These are phyloP conservation scores for Spinibarbus caldwelli DNA, from an alignment of 2,797 vertebrate genomes.

Conservation along the genomic window DNA sequence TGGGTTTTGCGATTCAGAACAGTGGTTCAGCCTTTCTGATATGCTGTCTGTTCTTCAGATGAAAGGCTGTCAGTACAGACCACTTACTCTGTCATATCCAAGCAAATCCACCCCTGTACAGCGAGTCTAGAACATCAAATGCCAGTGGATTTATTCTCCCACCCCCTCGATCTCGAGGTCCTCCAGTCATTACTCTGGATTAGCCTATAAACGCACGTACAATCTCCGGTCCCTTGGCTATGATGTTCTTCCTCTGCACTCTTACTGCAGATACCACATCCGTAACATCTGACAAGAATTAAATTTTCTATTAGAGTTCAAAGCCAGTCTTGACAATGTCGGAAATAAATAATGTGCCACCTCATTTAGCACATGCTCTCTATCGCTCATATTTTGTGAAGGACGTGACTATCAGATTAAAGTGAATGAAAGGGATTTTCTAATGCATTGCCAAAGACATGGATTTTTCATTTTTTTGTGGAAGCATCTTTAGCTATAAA, in stretches of 20 bases:
- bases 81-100: slow-evolving; percentile 53
- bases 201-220: slow-evolving; percentile 49
- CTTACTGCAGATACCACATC: slow-evolving; percentile 53
- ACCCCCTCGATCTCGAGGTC: slow-evolving; percentile 34
- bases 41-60: slow-evolving; percentile 47
- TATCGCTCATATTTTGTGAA: neutral
- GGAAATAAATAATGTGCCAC: slow-evolving; percentile 51
- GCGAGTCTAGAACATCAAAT: slow-evolving; percentile 59
- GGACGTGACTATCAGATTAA: slow-evolving; percentile 48
- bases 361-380: slow-evolving; percentile 39
- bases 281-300: slow-evolving; percentile 54
- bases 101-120: slow-evolving; percentile 47
- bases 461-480: neutral
- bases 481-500: slow-evolving; percentile 39
- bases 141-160: neutral
- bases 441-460: slow-evolving; percentile 5
- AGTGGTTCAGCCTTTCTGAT: slow-evolving; percentile 51
- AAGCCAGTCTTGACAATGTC: slow-evolving; percentile 51
- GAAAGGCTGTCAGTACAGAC: slow-evolving; percentile 21
- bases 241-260: slow-evolving; percentile 21
- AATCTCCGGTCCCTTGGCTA: slow-evolving; percentile 2
- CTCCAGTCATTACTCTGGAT: slow-evolving; percentile 54
- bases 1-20: neutral
- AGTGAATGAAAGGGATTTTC: slow-evolving; percentile 39
- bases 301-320: slow-evolving; percentile 64